phyloP scores from a whole-genome alignment of 2,113 vertebrate genomes.

The Zosterops hypoxanthus region DNA sequence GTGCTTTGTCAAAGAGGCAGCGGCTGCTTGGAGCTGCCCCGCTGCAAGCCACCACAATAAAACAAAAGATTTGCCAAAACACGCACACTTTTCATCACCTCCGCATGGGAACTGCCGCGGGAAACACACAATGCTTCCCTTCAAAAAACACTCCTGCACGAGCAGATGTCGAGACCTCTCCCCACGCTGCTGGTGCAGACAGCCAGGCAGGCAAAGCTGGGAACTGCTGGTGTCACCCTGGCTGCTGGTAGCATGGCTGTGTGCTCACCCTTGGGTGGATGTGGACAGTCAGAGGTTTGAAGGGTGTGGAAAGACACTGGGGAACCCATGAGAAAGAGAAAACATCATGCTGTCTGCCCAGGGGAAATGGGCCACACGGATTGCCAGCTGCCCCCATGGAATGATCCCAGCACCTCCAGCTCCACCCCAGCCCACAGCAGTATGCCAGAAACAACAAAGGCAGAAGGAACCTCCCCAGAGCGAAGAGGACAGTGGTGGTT shows the following conservation, averaged over 20 bases:
- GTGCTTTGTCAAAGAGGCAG: slow-evolving; percentile 84
- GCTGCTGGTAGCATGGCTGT: background rate
- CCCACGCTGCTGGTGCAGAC: background rate
- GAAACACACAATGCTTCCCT: slow-evolving; percentile 61
- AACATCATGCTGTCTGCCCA: fast-evolving
- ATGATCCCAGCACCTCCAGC: background rate
- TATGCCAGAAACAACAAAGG: fast-evolving
- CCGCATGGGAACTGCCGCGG: slow-evolving; percentile 36
- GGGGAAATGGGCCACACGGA: background rate
- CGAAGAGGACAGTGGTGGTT: fast-evolving
- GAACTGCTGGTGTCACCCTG: background rate
- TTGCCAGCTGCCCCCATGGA: fast-evolving
- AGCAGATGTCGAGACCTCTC: slow-evolving; percentile 49
- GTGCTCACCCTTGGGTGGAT: fast-evolving
- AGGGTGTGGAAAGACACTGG: fast-evolving
- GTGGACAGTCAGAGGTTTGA: fast-evolving
- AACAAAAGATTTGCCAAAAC: slow-evolving; percentile 84
- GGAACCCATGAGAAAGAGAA: background rate
- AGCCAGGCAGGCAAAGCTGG: background rate
- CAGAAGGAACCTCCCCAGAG: fast-evolving
- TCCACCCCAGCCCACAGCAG: too few species aligned
- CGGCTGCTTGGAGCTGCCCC: slow-evolving; percentile 77
- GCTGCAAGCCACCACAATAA: slow-evolving; percentile 73
- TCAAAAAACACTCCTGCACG: slow-evolving; percentile 34
- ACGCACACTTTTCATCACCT: slow-evolving; percentile 72